phyloP scores from a whole-genome alignment of 1,140 invertebrate genomes.

The Bombus ignitus region DNA sequence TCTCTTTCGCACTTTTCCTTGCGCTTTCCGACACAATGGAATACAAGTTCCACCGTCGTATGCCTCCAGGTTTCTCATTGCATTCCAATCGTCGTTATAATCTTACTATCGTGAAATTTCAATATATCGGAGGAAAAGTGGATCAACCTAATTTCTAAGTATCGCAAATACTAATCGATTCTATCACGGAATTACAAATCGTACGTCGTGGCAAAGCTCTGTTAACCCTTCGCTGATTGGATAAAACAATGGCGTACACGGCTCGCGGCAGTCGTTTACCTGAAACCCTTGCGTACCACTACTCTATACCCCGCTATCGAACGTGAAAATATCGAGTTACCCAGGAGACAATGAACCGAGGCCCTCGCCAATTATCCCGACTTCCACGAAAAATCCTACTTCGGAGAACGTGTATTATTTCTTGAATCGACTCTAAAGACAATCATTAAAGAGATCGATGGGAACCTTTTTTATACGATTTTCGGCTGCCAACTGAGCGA shows the following conservation, averaged over 20 bases:
- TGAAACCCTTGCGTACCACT: constrained; percentile 1
- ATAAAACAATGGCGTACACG: neutral
- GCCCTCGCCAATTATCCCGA: neutral
- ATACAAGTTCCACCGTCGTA: neutral
- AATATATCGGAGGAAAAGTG: neutral
- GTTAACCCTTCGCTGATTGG: constrained; percentile 12
- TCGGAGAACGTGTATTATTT: neutral
- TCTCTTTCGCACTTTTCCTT: neutral
- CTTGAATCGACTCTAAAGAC: neutral
- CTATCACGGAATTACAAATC: neutral
- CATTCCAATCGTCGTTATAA: neutral
- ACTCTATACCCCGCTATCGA: neutral
- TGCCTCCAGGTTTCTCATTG: neutral
- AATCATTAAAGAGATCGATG: too few relatives aligned
- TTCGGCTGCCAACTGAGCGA: too few relatives aligned
- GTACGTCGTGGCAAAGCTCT: neutral
- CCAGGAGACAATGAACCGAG: constrained; percentile 6
- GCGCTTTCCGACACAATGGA: neutral
- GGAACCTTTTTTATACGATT: too few relatives aligned
- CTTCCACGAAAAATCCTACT: neutral
- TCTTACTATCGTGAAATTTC: neutral
- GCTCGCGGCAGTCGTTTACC: constrained; percentile 20
- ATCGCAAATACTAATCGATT: neutral
- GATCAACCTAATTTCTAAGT: neutral
- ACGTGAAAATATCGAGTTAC: constrained; percentile 36